Base-by-base conservation (phyloP, 1,140 invertebrate genomes). In the Dinothrombium tinctorium region DNA sequence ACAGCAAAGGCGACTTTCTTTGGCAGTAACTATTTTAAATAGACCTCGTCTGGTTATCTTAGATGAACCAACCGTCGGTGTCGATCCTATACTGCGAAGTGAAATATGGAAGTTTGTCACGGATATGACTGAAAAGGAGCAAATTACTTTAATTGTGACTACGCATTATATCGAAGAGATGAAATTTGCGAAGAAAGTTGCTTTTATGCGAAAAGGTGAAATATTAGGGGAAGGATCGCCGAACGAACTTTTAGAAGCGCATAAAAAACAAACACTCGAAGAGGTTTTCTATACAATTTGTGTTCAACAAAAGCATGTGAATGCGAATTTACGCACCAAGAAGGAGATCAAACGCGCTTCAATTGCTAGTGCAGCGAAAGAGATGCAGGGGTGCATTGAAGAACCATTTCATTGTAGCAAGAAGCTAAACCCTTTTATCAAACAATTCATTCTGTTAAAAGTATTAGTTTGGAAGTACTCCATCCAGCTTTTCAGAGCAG, bases 201-300 rank as follows among this genome's bases (percentile, higher is more conserved):
- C 57, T 1, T 49, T 61, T 21, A 61, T 61, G 57, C 49, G 59
- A 41, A 53, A 51, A 46, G 59, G 59, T 7, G 42, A 49, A 37
- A 42, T 60, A 20, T 38, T 60, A 23, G 59, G 55, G 5, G 57
- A 61, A 46, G 49, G 53, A 24, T 44, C 50, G 37, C 59, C 59
- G 4, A 44, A 50, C 6, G 37, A 42, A 20, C 45, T 59, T 9
- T 50, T 60, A 26, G 28, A 46, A 2, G 37, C 40, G n/a, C 53
- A 53, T 37, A 44, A 49, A 2, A 12, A 26, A 11, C 19, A 31
- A 12, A 45, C 23, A 25, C 5, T 80, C 66, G 49, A 95, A 74
- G 64, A 98, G 92, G 39, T 68, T 66, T n/a, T 76, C 66, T 59
- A 98, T 9, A 84, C 86, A 58, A 61, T 94, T 1, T 90, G 83